Evolutionary conservation across 2,797 vertebrate genomes (phyloP).

Genomic region (Esox masquinongy): DNA sequence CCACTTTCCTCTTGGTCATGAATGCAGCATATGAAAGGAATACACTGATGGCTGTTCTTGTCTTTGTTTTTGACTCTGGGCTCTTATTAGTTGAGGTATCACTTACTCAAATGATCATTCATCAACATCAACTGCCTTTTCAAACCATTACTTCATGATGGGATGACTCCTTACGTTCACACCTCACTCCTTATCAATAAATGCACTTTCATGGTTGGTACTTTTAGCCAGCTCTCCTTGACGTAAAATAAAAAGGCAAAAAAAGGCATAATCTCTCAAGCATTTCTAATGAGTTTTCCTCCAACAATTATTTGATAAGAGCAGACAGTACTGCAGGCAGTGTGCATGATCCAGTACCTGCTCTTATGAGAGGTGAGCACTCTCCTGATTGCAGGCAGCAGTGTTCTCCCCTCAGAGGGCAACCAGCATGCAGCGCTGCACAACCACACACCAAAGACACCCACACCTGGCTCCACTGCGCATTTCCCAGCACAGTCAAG

Average conservation of each 20-base stretch:
- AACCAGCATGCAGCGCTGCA: neutral
- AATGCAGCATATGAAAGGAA: too few relatives aligned
- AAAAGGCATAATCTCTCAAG: slow-evolving; percentile 78
- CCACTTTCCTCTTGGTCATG: too few relatives aligned
- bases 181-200: slow-evolving; percentile 66
- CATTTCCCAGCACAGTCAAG: neutral
- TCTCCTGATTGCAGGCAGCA: slow-evolving; percentile 58
- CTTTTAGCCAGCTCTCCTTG: slow-evolving; percentile 67
- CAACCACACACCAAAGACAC: neutral
- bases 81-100: slow-evolving; percentile 23
- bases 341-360: slow-evolving; percentile 75
- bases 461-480: neutral
- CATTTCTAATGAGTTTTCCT: slow-evolving; percentile 88
- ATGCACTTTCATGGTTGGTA: slow-evolving; percentile 65
- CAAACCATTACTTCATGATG: slow-evolving; percentile 51
- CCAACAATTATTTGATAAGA: slow-evolving; percentile 86
- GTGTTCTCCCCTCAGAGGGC: slow-evolving; percentile 4
- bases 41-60: neutral
- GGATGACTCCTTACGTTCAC: slow-evolving; percentile 57
- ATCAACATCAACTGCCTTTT: slow-evolving; percentile 47
- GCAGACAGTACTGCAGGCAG: slow-evolving; percentile 77
- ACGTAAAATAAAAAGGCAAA: slow-evolving; percentile 71
- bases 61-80: neutral
- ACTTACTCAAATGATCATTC: slow-evolving; percentile 11
- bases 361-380: slow-evolving; percentile 68